Base-by-base conservation (phyloP, 2,797 vertebrate genomes). In the Acrossocheilus wenchowensis region DNA sequence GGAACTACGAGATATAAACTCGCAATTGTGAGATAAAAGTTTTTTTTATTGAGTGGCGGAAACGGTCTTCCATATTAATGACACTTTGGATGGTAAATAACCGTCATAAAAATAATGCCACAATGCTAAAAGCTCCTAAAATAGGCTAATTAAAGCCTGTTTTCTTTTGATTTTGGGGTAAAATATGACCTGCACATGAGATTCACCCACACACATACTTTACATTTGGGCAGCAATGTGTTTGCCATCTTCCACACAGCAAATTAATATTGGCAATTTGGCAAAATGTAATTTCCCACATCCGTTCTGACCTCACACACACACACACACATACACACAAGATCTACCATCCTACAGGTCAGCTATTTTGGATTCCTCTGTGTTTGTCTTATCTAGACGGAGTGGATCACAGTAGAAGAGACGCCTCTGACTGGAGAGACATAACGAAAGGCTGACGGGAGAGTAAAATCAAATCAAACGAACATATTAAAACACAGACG, bases 401-500 rank as follows among this genome's bases (percentile, higher is more conserved):
- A 86, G 87, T 82, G 84, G 91, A 93, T 91, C 78, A 11, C 23
- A 57, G 83, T 81, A 82, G 41, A 82, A 88, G 71, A 75, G 84
- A 66, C 23, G 50, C 50, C 50, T 64, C 78, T 43, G 52, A 83
- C 41, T 87, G 88, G 89, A 88, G 90, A 93, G 90, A 88, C 7
- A 73, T 86, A 88, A 90, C 87, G 62, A 86, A 48, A 68, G 60
- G 60, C 50, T 21, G 50, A 54, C 83, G 39, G 54, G 69, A 1
- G 74, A 78, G 75, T 57, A 66, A 69, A 62, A 79, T 72, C 54
- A 79, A 87, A 91, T 85, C 92, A 78, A 93, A 92, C 89, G 88
- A 91, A 87, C 91, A 94, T 91, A 36, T 73, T 83, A 89, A 79
- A 85, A 91, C 84, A 91, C 73, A 75, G 43, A 90, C 66, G 48